A percentile compares a stretch with the other conserved stretches of the same genome.
phyloP scores from a whole-genome alignment of 92 coral and sea anemone genomes.

The Siderastrea radians region DNA sequence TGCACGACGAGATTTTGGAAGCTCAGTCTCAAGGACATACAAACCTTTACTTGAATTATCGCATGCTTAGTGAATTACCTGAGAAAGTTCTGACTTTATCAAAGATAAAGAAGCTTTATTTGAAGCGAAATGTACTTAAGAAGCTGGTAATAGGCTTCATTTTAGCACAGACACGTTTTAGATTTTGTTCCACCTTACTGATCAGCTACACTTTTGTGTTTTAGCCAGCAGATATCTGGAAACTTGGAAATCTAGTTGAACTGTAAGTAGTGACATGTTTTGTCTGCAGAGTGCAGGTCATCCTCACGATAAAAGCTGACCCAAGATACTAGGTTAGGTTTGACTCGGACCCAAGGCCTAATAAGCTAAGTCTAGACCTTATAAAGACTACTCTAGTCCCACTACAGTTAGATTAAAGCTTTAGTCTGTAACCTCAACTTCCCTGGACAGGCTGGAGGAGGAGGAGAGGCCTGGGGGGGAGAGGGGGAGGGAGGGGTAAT shows the following conservation, averaged over 20 bases:
- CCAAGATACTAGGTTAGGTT: no score
- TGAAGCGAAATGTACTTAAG: conserved; percentile 82
- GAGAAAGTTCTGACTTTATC: conserved; percentile 68
- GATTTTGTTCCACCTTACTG: neutral
- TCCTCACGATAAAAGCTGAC: no score
- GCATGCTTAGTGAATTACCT: conserved; percentile 84
- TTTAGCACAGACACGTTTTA: neutral
- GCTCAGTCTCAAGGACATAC: conserved; percentile 72
- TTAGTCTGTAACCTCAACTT: no score
- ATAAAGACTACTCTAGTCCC: no score
- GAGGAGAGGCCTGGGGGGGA: no score
- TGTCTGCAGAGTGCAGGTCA: neutral
- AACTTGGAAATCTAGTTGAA: conserved; percentile 71
- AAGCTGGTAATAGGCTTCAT: conserved; percentile 64
- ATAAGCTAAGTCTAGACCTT: no score
- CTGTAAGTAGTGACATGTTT: conserved; percentile 60
- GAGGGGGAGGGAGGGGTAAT: no score
- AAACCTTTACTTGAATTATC: conserved; percentile 87
- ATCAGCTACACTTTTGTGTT: neutral
- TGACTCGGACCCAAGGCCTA: no score
- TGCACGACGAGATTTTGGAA: conserved; percentile 55
- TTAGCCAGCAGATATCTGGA: conserved; percentile 82
- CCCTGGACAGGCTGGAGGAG: no score
- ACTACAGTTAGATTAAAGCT: no score
- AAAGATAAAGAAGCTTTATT: conserved; percentile 75